phyloP scores from a whole-genome alignment of 2,113 vertebrate genomes.

The Serinus canaria region DNA sequence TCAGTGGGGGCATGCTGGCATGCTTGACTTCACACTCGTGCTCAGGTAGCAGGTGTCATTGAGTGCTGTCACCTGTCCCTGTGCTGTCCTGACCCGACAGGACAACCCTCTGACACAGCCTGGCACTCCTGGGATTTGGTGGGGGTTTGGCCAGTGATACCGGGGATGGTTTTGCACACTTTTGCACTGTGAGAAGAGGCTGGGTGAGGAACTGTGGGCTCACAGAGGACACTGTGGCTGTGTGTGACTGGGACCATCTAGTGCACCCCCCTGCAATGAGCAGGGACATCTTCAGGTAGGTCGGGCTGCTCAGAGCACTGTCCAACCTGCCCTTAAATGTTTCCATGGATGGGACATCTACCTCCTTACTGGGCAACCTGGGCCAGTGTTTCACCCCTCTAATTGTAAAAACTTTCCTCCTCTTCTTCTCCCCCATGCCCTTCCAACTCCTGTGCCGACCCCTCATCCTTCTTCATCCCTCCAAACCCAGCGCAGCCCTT shows the following conservation, averaged over 20 bases:
- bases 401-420: background rate
- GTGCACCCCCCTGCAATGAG: background rate
- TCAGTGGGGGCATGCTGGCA: no score
- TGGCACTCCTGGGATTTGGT: background rate
- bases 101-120: rapidly evolving
- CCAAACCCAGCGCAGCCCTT: background rate
- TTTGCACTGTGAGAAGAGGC: background rate
- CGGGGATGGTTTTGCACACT: background rate
- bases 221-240: rapidly evolving
- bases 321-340: no score
- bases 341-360: background rate
- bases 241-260: background rate
- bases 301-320: background rate
- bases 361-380: background rate
- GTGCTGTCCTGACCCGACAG: background rate
- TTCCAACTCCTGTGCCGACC: background rate
- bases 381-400: background rate
- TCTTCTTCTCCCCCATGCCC: rapidly evolving
- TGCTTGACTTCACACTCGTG: background rate
- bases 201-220: background rate
- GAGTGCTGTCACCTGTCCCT: background rate
- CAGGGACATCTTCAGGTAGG: background rate
- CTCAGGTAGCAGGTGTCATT: background rate
- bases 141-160: background rate
- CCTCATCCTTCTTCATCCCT: background rate